phyloP scores from a whole-genome alignment of 1,140 invertebrate genomes.

The Pachyrhynchus sulphureomaculatus region DNA sequence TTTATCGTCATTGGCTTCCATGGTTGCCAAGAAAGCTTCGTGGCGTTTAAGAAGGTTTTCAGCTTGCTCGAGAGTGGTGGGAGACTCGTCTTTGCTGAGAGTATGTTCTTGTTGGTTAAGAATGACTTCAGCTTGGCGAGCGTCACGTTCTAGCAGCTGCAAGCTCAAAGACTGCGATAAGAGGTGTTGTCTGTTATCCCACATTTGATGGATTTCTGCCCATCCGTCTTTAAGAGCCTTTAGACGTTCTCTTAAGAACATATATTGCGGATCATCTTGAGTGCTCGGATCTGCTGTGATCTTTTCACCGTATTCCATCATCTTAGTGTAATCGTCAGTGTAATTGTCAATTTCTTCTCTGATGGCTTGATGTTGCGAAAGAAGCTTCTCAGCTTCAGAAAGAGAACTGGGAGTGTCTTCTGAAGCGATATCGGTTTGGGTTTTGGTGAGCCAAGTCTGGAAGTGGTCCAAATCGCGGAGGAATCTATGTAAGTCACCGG shows the following conservation, averaged over 20 bases:
- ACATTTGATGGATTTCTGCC: conserved; percentile 99
- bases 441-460: conserved; percentile 94
- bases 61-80: conserved; percentile 91
- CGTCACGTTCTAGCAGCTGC: conserved; percentile 95
- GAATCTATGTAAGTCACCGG: conserved; percentile 97
- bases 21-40: conserved; percentile 97
- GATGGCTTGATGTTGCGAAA: conserved; percentile 96
- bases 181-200: conserved; percentile 95
- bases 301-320: conserved; percentile 99
- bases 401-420: conserved; percentile 97
- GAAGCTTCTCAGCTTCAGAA: conserved; percentile 93
- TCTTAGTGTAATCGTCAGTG: conserved; percentile 95
- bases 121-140: conserved; percentile 95
- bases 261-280: conserved; percentile 95
- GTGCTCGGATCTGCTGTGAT: conserved; percentile 76
- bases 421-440: conserved; percentile 95
- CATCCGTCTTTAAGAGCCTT: conserved; percentile 98
- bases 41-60: conserved; percentile 97
- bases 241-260: conserved; percentile 95
- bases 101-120: conserved; percentile 97
- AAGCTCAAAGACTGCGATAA: conserved; percentile 92
- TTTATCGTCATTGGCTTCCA: conserved; percentile 99
- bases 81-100: conserved; percentile 85
- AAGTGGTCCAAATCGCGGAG: conserved; percentile 98
- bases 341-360: conserved; percentile 99